Evolutionary conservation across 2,113 vertebrate genomes (phyloP).

Genomic region (Lophochroa leadbeateri): DNA sequence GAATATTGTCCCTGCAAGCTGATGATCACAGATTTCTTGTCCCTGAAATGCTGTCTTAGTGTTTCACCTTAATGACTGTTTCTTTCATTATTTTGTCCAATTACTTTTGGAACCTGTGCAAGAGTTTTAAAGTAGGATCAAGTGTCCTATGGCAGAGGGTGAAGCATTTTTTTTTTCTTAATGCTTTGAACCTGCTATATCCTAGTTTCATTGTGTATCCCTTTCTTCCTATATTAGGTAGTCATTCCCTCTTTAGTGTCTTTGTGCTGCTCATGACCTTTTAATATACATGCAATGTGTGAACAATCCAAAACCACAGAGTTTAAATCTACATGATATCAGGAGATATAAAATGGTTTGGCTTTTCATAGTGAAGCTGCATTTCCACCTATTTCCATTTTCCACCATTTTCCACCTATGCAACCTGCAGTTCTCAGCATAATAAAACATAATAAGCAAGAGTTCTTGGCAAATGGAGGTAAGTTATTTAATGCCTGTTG

Average conservation of each 20-base stretch:
- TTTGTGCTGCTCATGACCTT: background rate
- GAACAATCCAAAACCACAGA: background rate
- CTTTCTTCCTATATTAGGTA: background rate
- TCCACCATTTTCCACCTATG: background rate
- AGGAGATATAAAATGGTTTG: background rate
- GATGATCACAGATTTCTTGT: background rate
- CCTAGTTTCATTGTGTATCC: background rate
- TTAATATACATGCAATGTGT: background rate
- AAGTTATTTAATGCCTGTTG: conserved; percentile 43
- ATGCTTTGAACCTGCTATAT: background rate
- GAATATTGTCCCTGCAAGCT: background rate
- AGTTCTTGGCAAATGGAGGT: conserved; percentile 16
- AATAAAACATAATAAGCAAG: conserved; percentile 23
- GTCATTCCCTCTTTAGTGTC: background rate
- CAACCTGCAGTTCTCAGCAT: conserved; percentile 20
- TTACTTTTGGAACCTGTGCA: background rate
- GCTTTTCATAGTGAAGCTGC: background rate
- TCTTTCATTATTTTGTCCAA: background rate
- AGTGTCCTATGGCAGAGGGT: background rate
- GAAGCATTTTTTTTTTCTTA: background rate
- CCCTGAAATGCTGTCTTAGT: background rate
- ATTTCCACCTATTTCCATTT: background rate
- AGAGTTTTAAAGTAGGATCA: background rate
- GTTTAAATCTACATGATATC: background rate
- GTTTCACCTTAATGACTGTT: background rate